Conservation (phyloP, 2,797 vertebrate genomes). For the Anableps anableps region DNA sequence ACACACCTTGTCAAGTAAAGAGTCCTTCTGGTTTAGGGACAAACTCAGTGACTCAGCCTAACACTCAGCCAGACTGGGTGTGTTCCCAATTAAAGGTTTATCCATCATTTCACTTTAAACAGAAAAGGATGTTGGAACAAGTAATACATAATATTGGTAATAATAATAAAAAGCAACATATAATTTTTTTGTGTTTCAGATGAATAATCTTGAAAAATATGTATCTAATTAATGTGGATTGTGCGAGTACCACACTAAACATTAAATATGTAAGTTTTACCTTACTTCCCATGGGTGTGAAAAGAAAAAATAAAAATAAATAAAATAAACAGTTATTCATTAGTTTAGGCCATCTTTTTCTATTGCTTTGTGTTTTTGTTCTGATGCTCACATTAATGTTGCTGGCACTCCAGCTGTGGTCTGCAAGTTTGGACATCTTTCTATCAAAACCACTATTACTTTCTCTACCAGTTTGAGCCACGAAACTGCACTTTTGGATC, state of each 20-base stretch:
- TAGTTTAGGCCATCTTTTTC: no score
- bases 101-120: background rate
- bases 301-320: no score
- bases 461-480: no score
- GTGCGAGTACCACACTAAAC: background rate
- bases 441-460: no score
- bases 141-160: background rate
- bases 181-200: background rate
- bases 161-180: background rate
- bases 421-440: no score
- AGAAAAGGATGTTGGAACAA: background rate
- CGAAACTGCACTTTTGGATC: no score
- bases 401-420: no score
- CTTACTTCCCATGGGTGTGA: no score
- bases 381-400: no score
- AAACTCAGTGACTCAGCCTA: constrained; percentile 1
- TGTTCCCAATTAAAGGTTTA: background rate
- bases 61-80: background rate
- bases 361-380: no score
- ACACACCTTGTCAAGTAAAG: background rate
- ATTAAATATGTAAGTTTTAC: no score
- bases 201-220: background rate
- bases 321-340: no score
- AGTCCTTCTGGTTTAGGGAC: background rate
- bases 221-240: background rate